Percentiles rank a stretch among this genome's conserved stretches.
Conservation (phyloP, 2,797 vertebrate species). For the Coccyzus lansbergi region DNA sequence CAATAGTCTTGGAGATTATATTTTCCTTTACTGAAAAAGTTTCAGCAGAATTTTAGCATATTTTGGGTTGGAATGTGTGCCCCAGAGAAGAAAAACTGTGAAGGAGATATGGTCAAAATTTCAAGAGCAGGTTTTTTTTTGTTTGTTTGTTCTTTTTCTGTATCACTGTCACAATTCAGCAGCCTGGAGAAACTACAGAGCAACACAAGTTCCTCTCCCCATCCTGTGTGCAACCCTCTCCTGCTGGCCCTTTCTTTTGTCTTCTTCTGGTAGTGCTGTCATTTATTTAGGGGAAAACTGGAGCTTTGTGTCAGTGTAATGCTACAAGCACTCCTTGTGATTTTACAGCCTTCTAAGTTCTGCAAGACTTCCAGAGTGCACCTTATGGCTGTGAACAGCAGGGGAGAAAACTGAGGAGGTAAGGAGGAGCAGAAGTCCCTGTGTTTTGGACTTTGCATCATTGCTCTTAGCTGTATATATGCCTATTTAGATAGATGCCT, state of each 20-base stretch:
- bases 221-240: not conserved
- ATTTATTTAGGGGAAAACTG: not conserved
- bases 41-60: not conserved
- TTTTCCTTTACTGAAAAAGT: not conserved
- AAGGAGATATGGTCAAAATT: not conserved
- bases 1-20: not conserved
- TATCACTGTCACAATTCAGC: not conserved
- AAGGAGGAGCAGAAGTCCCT: not conserved
- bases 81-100: not conserved
- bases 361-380: not conserved
- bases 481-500: too few relatives aligned
- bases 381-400: not conserved
- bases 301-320: not conserved
- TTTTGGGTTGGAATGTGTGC: not conserved
- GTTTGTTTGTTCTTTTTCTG: not conserved
- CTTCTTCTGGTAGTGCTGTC: not conserved
- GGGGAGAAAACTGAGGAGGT: not conserved
- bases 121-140: too few relatives aligned
- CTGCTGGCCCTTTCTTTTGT: not conserved
- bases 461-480: not conserved
- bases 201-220: not conserved
- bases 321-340: not conserved
- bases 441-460: not conserved
- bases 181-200: not conserved
- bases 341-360: not conserved